Evolutionary conservation across 92 coral and sea anemone genomes (phyloP), one percentile per base, ranked within the genome.

Genomic region (Heteractis magnifica): DNA sequence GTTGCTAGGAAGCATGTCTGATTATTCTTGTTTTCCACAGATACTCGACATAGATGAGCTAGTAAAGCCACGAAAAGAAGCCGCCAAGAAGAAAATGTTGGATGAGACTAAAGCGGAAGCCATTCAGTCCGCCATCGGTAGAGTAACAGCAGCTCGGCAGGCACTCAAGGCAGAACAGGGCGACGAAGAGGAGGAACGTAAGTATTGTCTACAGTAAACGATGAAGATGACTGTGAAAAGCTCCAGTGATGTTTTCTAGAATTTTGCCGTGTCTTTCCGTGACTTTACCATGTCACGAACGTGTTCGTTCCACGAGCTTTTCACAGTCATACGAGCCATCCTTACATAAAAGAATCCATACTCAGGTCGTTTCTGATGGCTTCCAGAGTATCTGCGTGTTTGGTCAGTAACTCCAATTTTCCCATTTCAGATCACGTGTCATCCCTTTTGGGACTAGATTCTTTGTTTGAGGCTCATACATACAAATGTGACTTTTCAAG

Each of bases 81-180:
- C 91, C 52, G 98, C 98, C 48, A 95, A 90, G 79, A 90, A 94
- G 78, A 95, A 94, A 83, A 87, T 95, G 94, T 44, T 95, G 79
- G 98, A 94, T 51, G 98, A 95, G 75, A 88, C 86, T 49, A 85
- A 92, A 56, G 92, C 88, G 10, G 98, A 95, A 79, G 92, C 98
- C 20, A 51, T 88, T 21, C 95, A 93, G 85, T 87, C 94, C 5
- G 98, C 98, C 50, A 94, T 94, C 19, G 86, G 95, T 65, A 95
- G 91, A 94, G 95, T 95, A 50, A 94, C 93, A 50, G 90, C 91
- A 10, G 89, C 87, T 4, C 75, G 78, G 41, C 98, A 95, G 76
- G 81, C 86, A 6, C 82, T 87, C 59, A 89, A 84, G 84, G 85
- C 86, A 41, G 95, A 90, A 55, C 93, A 87, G 6, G 82, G 82